phyloP scores from a whole-genome alignment of 2,888 invertebrate species.

The Leptopilina syphax region DNA sequence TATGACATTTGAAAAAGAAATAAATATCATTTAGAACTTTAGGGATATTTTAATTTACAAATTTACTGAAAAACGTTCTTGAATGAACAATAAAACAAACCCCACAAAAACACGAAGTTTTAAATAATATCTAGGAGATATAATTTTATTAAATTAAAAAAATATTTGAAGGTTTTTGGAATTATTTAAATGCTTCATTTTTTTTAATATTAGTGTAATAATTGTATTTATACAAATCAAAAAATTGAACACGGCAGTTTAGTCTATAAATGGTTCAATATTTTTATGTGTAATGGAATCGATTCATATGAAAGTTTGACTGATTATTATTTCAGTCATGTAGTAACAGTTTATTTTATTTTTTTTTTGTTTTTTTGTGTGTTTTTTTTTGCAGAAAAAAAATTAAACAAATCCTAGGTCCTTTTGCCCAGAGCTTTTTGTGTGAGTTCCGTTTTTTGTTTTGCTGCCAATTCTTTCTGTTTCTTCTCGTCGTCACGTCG shows the following conservation, averaged over 20 bases:
- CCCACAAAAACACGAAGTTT: no score
- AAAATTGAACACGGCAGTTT: conserved; percentile 12
- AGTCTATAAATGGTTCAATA: conserved; percentile 4
- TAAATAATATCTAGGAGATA: no score
- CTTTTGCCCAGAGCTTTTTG: conserved; percentile 82
- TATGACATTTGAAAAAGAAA: no score
- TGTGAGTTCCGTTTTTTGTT: conserved; percentile 80
- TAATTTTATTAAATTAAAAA: neutral
- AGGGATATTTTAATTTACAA: no score
- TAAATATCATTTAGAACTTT: no score
- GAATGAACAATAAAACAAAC: neutral
- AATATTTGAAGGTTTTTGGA: neutral
- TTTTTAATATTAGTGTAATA: conserved; percentile 21
- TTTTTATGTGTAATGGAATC: conserved; percentile 24
- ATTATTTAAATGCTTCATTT: neutral
- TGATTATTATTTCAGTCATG: conserved; percentile 4
- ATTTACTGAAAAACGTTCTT: no score
- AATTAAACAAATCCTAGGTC: conserved; percentile 54
- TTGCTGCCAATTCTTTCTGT: conserved; percentile 81
- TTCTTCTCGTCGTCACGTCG: conserved; percentile 91
- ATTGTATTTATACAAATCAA: conserved; percentile 34
- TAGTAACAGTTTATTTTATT: conserved; percentile 16
- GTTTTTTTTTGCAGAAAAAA: conserved; percentile 20
- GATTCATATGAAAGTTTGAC: conserved; percentile 19
- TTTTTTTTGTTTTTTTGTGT: conserved; percentile 37